Conservation (phyloP, 2,888 invertebrate genomes). For the Calliopum simillimum region DNA sequence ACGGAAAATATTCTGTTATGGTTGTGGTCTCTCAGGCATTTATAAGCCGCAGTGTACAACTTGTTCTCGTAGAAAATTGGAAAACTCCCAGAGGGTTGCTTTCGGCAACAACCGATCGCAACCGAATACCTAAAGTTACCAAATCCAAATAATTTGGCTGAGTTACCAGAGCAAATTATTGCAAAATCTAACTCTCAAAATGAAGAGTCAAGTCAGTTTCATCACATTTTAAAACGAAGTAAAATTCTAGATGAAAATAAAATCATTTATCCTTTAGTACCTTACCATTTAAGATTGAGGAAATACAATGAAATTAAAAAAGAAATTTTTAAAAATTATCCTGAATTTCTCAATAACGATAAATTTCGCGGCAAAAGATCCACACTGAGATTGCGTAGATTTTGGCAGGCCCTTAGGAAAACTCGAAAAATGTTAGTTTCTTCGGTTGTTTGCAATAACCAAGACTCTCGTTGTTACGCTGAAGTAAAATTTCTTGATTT, state of each 20-base stretch:
- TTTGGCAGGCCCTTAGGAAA: not conserved
- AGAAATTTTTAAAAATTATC: constrained; percentile 1
- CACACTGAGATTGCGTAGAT: not conserved
- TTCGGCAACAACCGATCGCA: not conserved
- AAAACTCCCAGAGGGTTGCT: not conserved
- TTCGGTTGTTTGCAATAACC: not conserved
- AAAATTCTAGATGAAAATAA: not conserved
- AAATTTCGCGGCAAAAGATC: not conserved
- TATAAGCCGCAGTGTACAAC: not conserved
- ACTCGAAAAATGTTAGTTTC: not conserved
- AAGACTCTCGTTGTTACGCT: not conserved
- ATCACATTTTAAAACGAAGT: not conserved
- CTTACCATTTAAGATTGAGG: constrained; percentile 23
- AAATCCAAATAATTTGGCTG: not conserved
- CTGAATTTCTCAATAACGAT: not conserved
- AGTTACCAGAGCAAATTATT: not conserved
- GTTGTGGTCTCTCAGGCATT: not conserved
- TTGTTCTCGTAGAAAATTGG: not conserved
- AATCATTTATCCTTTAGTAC: constrained; percentile 3
- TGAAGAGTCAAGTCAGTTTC: not conserved
- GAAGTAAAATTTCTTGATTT: not conserved
- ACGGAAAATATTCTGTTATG: not conserved
- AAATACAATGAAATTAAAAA: constrained; percentile 13
- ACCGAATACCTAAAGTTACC: not conserved
- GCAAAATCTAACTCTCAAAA: not conserved